phyloP scores from a whole-genome alignment of 2,113 vertebrate genomes.

The Marmota flaviventris region DNA sequence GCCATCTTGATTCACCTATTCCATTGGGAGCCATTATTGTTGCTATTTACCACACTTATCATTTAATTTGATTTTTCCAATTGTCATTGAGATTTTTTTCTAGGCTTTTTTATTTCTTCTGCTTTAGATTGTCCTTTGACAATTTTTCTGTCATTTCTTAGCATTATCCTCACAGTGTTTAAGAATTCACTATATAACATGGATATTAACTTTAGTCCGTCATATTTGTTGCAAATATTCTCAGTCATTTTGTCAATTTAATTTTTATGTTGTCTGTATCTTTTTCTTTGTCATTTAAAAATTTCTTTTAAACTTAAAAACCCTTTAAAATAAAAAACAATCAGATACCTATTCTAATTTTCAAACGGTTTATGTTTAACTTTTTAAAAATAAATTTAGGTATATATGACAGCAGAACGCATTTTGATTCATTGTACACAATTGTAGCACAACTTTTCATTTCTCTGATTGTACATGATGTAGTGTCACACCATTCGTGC shows the following conservation, averaged over 20 bases:
- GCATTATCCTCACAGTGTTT: slow-evolving; percentile 15
- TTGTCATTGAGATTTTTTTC: slow-evolving; percentile 18
- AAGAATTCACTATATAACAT: slow-evolving; percentile 5
- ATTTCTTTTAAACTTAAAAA: slow-evolving; percentile 47
- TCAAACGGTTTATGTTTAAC: slow-evolving; percentile 35
- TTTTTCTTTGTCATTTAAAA: slow-evolving; percentile 57
- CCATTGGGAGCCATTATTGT: background rate
- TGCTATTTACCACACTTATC: background rate
- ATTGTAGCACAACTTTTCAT: no score
- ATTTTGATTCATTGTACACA: no score
- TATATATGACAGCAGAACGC: no score
- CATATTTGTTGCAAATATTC: slow-evolving; percentile 1
- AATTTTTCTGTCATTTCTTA: slow-evolving; percentile 40
- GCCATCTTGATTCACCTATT: background rate
- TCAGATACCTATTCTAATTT: slow-evolving; percentile 26
- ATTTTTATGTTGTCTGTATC: slow-evolving; percentile 25
- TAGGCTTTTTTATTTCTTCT: slow-evolving; percentile 48
- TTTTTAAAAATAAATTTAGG: background rate
- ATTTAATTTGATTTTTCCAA: slow-evolving; percentile 39
- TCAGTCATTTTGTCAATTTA: slow-evolving; percentile 29
- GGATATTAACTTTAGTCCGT: slow-evolving; percentile 19
- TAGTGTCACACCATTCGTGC: no score
- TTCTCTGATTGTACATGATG: no score
- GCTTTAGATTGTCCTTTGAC: background rate
- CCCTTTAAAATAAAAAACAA: background rate